Conservation (phyloP, 2,888 invertebrate genomes). For the Drosophila nr. perissopoda region DNA sequence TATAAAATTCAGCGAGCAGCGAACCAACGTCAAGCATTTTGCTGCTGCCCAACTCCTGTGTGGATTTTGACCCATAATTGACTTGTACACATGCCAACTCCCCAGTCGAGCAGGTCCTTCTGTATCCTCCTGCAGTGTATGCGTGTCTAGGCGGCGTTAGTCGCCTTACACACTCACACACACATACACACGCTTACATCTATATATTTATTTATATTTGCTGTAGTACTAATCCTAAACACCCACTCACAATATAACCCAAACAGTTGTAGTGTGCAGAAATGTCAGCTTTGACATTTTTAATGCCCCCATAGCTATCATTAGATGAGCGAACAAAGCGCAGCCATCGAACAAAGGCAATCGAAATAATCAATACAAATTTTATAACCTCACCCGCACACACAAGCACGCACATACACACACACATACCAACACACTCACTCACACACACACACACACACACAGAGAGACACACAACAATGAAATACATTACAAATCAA, state of each 20-base stretch:
- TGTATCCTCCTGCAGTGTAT: slow-evolving; percentile 18
- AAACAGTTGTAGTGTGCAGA: slow-evolving; percentile 28
- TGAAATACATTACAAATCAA: slow-evolving; percentile 81
- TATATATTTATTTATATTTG: slow-evolving; percentile 38
- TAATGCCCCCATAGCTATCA: slow-evolving; percentile 80
- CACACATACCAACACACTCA: slow-evolving; percentile 5
- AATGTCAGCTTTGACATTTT: slow-evolving; percentile 72
- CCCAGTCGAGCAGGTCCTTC: slow-evolving; percentile 39
- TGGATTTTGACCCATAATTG: slow-evolving; percentile 80
- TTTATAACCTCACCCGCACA: slow-evolving; percentile 62
- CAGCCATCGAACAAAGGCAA: slow-evolving; percentile 75
- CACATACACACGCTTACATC: background rate
- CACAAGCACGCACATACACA: slow-evolving; percentile 26
- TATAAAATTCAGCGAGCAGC: slow-evolving; percentile 55
- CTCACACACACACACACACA: slow-evolving; percentile 22
- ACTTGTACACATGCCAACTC: slow-evolving; percentile 77
- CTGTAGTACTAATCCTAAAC: slow-evolving; percentile 41
- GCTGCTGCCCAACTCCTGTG: slow-evolving; percentile 61
- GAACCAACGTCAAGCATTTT: slow-evolving; percentile 46
- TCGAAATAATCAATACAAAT: slow-evolving; percentile 81
- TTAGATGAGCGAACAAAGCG: slow-evolving; percentile 77
- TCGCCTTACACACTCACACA: slow-evolving; percentile 17
- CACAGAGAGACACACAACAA: slow-evolving; percentile 58
- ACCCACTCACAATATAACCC: slow-evolving; percentile 10
- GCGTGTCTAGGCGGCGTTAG: slow-evolving; percentile 68